Evolutionary conservation across 2,113 vertebrate species (phyloP).

Genomic region (Chauna torquata): DNA sequence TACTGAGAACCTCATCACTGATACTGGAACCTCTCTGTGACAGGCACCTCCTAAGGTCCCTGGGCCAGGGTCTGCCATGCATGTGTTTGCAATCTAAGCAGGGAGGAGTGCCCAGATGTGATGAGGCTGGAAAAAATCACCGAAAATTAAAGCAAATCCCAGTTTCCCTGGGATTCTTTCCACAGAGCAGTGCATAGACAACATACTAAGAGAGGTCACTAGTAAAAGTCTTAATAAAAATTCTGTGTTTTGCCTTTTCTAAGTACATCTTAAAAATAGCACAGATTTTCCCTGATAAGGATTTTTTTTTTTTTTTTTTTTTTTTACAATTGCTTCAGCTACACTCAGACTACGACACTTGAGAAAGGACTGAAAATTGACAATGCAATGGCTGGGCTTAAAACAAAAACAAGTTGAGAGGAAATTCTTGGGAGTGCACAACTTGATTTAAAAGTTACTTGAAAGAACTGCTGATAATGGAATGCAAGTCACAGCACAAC

Average conservation of each 20-base stretch:
- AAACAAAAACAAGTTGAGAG: neutral
- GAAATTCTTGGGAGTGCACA: neutral
- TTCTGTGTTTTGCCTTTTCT: neutral
- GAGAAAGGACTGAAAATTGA: neutral
- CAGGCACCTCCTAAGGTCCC: neutral
- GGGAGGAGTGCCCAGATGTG: neutral
- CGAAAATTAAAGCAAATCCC: neutral
- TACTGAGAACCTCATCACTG: neutral
- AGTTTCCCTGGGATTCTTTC: neutral
- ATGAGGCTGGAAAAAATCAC: neutral
- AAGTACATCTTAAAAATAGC: neutral
- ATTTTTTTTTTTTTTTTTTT: neutral
- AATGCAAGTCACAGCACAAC: rapidly evolving
- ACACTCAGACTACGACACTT: neutral
- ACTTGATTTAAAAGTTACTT: neutral
- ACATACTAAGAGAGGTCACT: neutral
- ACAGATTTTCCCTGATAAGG: neutral
- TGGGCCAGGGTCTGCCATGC: neutral
- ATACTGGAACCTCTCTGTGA: too few relatives aligned
- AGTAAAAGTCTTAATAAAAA: neutral
- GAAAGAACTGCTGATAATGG: neutral
- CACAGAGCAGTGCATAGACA: neutral
- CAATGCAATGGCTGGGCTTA: rapidly evolving
- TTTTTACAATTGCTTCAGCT: neutral
- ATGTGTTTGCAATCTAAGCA: too few relatives aligned